A percentile compares a stretch with the other conserved stretches of the same genome.
Conservation (phyloP, 2,113 vertebrate species). For the Gymnocephalus cernua region DNA sequence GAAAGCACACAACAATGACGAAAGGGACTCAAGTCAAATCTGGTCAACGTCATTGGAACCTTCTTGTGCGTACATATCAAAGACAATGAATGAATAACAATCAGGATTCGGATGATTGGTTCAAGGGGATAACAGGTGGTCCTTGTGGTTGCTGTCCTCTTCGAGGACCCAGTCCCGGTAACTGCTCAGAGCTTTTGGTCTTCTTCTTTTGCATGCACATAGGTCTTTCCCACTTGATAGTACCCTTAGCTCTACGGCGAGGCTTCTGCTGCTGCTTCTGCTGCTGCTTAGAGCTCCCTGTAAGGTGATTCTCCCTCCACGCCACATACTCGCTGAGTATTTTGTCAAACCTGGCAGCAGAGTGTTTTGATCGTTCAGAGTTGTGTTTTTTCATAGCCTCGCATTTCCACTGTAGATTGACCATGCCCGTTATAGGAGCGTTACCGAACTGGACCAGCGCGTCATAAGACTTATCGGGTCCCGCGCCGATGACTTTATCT, state of each 20-base stretch:
- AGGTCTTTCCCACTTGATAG: not conserved
- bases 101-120: not conserved
- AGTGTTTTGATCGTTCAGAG: not conserved
- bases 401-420: slow-evolving; percentile 22
- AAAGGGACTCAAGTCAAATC: not conserved
- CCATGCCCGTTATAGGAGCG: not conserved
- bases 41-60: too few species aligned
- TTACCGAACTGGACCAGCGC: not conserved
- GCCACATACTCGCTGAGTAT: not conserved
- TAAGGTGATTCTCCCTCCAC: not conserved
- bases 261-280: not conserved
- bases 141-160: not conserved
- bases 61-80: too few species aligned
- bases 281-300: not conserved
- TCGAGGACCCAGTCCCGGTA: too few species aligned
- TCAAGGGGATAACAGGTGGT: not conserved
- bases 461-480: not conserved
- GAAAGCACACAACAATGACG: too few species aligned
- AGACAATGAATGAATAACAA: too few species aligned
- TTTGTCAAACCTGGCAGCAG: not conserved
- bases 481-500: not conserved
- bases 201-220: not conserved
- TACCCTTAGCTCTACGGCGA: not conserved
- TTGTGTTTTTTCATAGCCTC: not conserved
- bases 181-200: too few species aligned